Evolutionary conservation across 2,113 vertebrate genomes (phyloP).

Genomic region (Prunella fulvescens): DNA sequence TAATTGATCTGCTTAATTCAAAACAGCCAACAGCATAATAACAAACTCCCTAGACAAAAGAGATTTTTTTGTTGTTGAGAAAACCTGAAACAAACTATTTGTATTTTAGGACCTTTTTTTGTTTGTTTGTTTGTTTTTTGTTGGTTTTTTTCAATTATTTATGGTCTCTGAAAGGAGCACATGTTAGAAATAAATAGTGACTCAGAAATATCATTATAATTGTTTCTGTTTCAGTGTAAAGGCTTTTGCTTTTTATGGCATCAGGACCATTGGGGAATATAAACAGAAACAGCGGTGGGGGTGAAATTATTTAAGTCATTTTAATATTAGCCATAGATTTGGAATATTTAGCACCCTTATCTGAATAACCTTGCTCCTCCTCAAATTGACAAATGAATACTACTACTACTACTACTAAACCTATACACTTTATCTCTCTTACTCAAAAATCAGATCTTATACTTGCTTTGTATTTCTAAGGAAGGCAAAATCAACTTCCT

Average conservation of each 20-base stretch:
- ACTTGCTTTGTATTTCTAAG: not conserved
- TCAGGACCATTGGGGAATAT: not conserved
- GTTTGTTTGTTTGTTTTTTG: not conserved
- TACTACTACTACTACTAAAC: not conserved
- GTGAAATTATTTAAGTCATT: not conserved
- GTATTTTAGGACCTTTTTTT: not conserved
- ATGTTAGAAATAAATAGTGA: not conserved
- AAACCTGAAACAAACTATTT: not conserved
- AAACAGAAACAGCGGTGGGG: not conserved
- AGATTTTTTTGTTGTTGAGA: not conserved
- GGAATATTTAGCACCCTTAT: not conserved
- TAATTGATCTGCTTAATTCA: not conserved
- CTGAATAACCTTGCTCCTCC: not conserved
- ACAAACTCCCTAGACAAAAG: not conserved
- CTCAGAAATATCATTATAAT: not conserved
- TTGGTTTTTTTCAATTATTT: not conserved
- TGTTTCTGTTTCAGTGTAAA: not conserved
- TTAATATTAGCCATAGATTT: not conserved
- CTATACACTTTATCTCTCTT: not conserved
- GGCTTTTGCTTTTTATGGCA: not conserved
- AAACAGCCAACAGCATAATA: not conserved
- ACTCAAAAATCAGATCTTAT: not conserved
- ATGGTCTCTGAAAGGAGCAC: not conserved
- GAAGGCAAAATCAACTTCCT: constrained; percentile 27
- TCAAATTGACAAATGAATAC: not conserved